Conservation (phyloP, 1,140 invertebrate species). For the Caerostris darwini region DNA sequence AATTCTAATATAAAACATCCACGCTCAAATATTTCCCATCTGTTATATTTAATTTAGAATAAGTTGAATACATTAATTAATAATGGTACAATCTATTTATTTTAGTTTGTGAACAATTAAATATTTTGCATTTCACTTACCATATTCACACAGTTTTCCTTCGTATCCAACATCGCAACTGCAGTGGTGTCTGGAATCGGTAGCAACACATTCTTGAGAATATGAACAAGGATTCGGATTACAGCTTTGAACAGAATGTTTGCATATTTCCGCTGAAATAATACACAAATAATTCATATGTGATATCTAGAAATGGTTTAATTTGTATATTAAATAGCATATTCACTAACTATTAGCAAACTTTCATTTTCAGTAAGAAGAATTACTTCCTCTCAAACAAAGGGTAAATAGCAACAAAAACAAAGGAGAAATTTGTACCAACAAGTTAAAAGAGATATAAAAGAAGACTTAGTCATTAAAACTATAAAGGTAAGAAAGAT, state of each 20-base stretch:
- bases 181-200: conserved; percentile 1
- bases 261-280: conserved; percentile 4
- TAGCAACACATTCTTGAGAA: background rate
- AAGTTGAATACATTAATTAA: background rate
- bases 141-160: conserved; percentile 63
- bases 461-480: too few relatives aligned
- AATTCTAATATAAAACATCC: background rate
- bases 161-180: conserved; percentile 12
- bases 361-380: too few relatives aligned
- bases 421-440: too few relatives aligned
- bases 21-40: background rate
- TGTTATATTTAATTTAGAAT: background rate
- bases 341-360: too few relatives aligned
- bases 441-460: too few relatives aligned
- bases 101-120: background rate
- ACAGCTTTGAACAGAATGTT: conserved; percentile 20
- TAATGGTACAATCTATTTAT: background rate
- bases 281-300: background rate
- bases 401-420: too few relatives aligned
- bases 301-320: too few relatives aligned
- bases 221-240: conserved; percentile 37
- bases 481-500: too few relatives aligned
- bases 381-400: too few relatives aligned
- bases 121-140: background rate
- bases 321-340: too few relatives aligned